phyloP scores from a whole-genome alignment of 2,113 vertebrate genomes.

The Megatriorchis doriae region DNA sequence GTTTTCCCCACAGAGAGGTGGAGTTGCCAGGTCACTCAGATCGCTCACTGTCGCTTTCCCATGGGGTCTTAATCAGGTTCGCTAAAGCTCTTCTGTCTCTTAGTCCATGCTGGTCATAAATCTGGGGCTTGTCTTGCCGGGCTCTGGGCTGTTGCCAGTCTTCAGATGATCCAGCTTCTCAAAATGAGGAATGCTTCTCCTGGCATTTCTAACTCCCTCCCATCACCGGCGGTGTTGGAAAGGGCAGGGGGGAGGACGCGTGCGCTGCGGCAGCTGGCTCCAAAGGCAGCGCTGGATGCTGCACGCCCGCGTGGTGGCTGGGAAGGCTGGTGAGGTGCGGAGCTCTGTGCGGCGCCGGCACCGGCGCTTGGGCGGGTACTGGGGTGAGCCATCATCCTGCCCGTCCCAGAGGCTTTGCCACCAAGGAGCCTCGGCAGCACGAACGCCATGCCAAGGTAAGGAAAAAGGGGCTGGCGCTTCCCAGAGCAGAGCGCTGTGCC shows the following conservation, averaged over 20 bases:
- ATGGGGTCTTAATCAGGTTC: not conserved
- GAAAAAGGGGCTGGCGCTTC: not conserved
- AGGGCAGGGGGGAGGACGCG: not conserved
- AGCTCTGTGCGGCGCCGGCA: accelerated
- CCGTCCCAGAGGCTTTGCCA: accelerated
- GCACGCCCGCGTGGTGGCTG: accelerated
- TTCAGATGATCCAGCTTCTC: not conserved
- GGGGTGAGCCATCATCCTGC: accelerated
- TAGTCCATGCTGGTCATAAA: not conserved
- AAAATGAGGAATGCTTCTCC: not conserved
- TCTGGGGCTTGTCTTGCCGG: not conserved
- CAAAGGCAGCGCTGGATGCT: not conserved
- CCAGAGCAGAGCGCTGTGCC: accelerated
- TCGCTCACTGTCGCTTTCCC: not conserved
- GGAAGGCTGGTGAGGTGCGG: not conserved
- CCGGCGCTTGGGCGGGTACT: accelerated
- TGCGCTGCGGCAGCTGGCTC: not conserved
- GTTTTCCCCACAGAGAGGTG: not conserved
- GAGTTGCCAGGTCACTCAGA: not conserved
- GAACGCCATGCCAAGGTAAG: not conserved
- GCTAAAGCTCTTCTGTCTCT: not conserved
- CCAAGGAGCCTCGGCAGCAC: not conserved
- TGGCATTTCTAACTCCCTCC: not conserved
- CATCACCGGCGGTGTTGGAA: not conserved
- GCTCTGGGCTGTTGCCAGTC: not conserved